These are phyloP conservation scores for Cataglyphis rosenhaueri DNA, from an alignment of 2,888 invertebrate species.

Conservation along the genomic window DNA sequence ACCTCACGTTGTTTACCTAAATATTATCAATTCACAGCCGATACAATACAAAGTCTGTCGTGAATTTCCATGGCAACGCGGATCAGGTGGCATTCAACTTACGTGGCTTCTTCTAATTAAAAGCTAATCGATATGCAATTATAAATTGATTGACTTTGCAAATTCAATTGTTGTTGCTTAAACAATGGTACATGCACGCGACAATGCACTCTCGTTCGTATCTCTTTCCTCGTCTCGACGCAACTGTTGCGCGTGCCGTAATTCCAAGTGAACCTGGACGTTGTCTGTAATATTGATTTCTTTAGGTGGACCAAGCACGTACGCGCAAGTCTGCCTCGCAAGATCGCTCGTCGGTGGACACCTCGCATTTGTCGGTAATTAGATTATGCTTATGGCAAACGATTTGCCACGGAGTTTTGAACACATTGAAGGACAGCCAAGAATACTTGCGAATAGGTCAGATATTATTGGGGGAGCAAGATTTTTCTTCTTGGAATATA, in stretches of 20 bases:
- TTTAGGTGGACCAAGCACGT: conserved; percentile 63
- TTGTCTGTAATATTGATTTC: conserved; percentile 80
- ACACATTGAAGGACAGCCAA: conserved; percentile 46
- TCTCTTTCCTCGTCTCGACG: conserved; percentile 56
- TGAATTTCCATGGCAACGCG: conserved; percentile 36
- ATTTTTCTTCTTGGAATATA: conserved; percentile 5
- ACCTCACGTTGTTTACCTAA: conserved; percentile 27
- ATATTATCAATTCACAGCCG: neutral
- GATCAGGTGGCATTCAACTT: neutral
- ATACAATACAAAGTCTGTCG: neutral
- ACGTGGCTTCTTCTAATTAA: neutral
- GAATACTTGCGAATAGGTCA: conserved; percentile 40
- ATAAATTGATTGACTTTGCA: neutral
- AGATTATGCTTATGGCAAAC: conserved; percentile 59
- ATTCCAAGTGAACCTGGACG: conserved; percentile 73
- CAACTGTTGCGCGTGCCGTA: conserved; percentile 81
- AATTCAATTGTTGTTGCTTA: conserved; percentile 30
- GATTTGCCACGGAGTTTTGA: conserved; percentile 50
- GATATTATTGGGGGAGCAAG: neutral
- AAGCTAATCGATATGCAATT: neutral
- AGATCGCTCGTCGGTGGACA: conserved; percentile 45
- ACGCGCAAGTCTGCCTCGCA: conserved; percentile 76
- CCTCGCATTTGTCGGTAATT: conserved; percentile 64
- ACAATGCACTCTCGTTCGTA: conserved; percentile 43
- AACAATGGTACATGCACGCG: conserved; percentile 10